Conservation (phyloP, 2,113 vertebrate genomes). For the Ptychochromis oligacanthus region DNA sequence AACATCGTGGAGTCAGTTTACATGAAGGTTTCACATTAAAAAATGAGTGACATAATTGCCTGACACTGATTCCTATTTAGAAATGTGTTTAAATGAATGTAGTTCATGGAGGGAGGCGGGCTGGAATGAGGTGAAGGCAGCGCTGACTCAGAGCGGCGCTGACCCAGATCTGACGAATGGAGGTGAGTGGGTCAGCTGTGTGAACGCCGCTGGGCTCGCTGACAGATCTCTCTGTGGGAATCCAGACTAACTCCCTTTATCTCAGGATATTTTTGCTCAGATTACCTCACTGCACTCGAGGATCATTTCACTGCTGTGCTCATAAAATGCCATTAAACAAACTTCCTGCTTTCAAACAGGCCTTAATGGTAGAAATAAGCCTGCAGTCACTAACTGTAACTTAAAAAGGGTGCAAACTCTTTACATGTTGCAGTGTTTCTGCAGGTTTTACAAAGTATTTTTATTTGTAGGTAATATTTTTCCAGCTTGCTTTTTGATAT, state of each 20-base stretch:
- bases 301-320: background rate
- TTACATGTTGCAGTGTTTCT: too few relatives aligned
- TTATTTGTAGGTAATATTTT: too few relatives aligned
- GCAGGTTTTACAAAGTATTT: too few relatives aligned
- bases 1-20: too few relatives aligned
- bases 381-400: too few relatives aligned
- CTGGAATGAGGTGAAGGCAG: background rate
- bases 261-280: conserved; percentile 16
- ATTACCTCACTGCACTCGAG: background rate
- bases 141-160: background rate
- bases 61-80: too few relatives aligned
- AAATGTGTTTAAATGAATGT: background rate
- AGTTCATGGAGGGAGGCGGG: background rate
- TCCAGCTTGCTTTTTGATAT: too few relatives aligned
- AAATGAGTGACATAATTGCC: background rate
- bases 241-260: conserved; percentile 10
- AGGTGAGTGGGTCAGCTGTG: conserved; percentile 36
- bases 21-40: background rate
- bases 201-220: background rate
- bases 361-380: background rate
- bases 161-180: conserved; percentile 48
- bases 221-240: background rate
- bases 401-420: too few relatives aligned
- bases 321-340: too few relatives aligned
- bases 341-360: background rate